Percentiles rank a stretch among this genome's conserved stretches.
Evolutionary conservation across 1,140 invertebrate species (phyloP).

Genomic region (Leptopilina boulardi): DNA sequence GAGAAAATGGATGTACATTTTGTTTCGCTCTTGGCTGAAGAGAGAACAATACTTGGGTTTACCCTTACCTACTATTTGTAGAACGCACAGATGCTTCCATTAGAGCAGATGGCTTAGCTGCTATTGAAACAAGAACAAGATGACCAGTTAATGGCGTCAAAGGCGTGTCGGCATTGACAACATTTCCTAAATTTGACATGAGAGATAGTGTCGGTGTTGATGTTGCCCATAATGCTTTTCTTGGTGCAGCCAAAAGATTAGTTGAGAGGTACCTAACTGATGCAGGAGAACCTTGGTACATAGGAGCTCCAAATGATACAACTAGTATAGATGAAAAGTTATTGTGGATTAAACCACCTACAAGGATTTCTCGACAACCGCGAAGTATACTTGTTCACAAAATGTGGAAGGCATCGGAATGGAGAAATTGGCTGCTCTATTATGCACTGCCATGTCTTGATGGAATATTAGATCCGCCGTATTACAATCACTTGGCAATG

Average conservation of each 20-base stretch:
- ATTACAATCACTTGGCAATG: no score
- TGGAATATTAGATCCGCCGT: not conserved
- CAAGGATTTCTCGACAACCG: conserved; percentile 35
- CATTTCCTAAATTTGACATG: conserved; percentile 15
- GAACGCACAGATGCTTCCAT: conserved; percentile 32
- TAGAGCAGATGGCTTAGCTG: not conserved
- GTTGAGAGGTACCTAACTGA: not conserved
- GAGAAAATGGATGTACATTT: conserved; percentile 37
- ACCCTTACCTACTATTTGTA: not conserved
- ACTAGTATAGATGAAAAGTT: conserved; percentile 20
- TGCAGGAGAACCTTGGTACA: conserved; percentile 14
- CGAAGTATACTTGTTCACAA: not conserved
- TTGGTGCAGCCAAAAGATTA: not conserved
- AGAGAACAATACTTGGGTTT: not conserved
- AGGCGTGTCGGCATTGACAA: conserved; percentile 33
- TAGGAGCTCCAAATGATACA: not conserved
- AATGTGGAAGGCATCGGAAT: conserved; percentile 44
- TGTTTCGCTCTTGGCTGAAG: conserved; percentile 22
- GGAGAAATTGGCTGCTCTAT: conserved; percentile 38
- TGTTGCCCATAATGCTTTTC: conserved; percentile 19
- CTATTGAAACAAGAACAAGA: not conserved
- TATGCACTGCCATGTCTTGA: conserved; percentile 37
- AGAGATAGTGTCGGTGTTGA: conserved; percentile 32
- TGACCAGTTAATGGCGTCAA: not conserved
- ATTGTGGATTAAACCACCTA: conserved; percentile 22